phyloP scores from a whole-genome alignment of 2,113 vertebrate species.

The Tiliqua scincoides region DNA sequence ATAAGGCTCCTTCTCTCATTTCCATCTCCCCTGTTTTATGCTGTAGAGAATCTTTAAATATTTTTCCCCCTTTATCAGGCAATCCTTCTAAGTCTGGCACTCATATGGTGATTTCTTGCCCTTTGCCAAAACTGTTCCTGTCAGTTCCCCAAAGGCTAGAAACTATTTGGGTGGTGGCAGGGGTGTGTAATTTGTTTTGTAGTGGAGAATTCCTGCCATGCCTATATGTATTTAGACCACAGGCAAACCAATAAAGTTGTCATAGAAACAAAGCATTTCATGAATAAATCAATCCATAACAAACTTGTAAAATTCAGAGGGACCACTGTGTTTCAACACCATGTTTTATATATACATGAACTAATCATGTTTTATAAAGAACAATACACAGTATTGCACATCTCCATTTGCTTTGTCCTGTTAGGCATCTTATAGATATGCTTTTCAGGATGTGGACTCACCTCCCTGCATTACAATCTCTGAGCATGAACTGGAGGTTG shows the following conservation, averaged over 20 bases:
- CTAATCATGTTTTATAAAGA: constrained; percentile 74
- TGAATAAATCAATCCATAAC: constrained; percentile 85
- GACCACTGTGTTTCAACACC: constrained; percentile 73
- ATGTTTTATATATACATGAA: constrained; percentile 69
- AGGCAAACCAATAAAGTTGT: constrained; percentile 85
- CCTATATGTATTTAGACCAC: constrained; percentile 83
- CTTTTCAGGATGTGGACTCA: too few species aligned
- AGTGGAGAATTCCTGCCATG: constrained; percentile 80
- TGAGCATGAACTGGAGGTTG: too few species aligned
- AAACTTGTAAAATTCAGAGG: constrained; percentile 79
- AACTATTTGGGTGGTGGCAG: constrained; percentile 74
- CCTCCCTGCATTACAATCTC: too few species aligned
- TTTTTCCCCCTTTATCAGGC: constrained; percentile 69
- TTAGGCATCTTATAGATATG: constrained; percentile 70
- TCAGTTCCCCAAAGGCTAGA: constrained; percentile 76
- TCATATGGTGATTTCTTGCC: constrained; percentile 68
- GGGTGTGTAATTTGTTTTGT: constrained; percentile 82
- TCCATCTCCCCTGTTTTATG: constrained; percentile 61
- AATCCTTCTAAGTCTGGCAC: constrained; percentile 64
- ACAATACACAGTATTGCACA: constrained; percentile 55
- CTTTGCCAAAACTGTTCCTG: constrained; percentile 72
- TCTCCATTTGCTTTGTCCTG: constrained; percentile 66
- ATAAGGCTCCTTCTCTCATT: constrained; percentile 59
- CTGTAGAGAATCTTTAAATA: constrained; percentile 66
- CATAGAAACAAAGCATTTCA: constrained; percentile 86